Evolutionary conservation across 1,140 invertebrate genomes (phyloP).

Genomic region (Harpegnathos saltator): DNA sequence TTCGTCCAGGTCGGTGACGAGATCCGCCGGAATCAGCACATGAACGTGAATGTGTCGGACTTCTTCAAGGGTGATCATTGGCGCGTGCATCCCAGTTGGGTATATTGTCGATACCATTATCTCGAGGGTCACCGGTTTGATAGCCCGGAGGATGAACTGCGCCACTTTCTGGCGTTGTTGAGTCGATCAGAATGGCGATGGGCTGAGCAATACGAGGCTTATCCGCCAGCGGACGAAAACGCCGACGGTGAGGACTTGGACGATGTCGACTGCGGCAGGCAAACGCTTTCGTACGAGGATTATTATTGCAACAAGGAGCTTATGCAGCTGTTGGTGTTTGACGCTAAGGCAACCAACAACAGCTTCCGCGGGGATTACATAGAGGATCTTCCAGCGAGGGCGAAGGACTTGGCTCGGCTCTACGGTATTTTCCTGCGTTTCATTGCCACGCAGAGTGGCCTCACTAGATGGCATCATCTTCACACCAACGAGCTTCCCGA

Average conservation of each 20-base stretch:
- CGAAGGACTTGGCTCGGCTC: constrained; percentile 85
- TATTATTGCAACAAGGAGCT: constrained; percentile 95
- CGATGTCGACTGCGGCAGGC: constrained; percentile 87
- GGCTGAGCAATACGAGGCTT: constrained; percentile 86
- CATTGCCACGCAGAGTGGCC: constrained; percentile 94
- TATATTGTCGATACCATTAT: constrained; percentile 95
- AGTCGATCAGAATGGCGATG: constrained; percentile 87
- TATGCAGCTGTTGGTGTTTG: constrained; percentile 94
- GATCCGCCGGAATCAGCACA: constrained; percentile 88
- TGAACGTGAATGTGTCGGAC: constrained; percentile 89
- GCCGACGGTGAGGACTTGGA: constrained; percentile 13
- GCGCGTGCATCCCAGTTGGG: constrained; percentile 95
- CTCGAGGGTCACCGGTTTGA: constrained; percentile 90
- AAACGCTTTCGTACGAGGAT: constrained; percentile 88
- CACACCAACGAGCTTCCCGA: constrained; percentile 29
- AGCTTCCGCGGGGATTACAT: constrained; percentile 89
- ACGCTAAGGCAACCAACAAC: constrained; percentile 92
- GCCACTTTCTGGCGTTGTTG: constrained; percentile 90
- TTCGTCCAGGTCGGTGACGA: constrained; percentile 88
- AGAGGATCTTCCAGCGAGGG: constrained; percentile 81
- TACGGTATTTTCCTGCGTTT: constrained; percentile 92
- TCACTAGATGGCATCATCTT: constrained; percentile 94
- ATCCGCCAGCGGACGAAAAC: constrained; percentile 45
- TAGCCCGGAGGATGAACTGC: constrained; percentile 90
- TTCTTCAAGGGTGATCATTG: constrained; percentile 91